Evolutionary conservation across 1,140 invertebrate genomes (phyloP), one percentile per base, ranked within the genome.

Genomic region (Luehdorfia chinensis): DNA sequence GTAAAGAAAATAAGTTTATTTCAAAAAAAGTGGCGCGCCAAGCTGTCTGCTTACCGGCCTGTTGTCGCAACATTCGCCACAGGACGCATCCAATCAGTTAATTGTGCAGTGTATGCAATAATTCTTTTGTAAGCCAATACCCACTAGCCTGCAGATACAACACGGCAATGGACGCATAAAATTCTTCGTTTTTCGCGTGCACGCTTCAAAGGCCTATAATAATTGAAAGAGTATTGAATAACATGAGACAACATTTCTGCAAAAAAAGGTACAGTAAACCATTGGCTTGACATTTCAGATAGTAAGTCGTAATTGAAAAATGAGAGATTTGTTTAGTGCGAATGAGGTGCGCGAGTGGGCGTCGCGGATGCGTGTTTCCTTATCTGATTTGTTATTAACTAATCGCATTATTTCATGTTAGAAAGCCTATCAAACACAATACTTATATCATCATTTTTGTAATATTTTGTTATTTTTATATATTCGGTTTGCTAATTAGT

Each of bases 21-120:
- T 62, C 50, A 75, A 73, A 70, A 77, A 79, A 84, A 80, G 67
- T 78, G 70, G 74, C 79, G 80, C 77, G 77, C 79, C 79, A 81
- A 72, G 79, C 80, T 68, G 80, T 84, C 80, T 84, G 74, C 60
- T 58, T 56, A 62, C 37, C 50, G 46, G 15, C 25, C 54, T 59
- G 55, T 64, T 59, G 55, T 64, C 59, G 59, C 59, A 59, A 68
- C 30, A 16, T 16, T 28, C 14, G 12, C 14, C 9, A 23, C 14
- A 41, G 31, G 32, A 47, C 50, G 47, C 34, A 34, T 47, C 43
- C 45, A 59, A 59, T 34, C 43, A 52, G 45, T 62, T 62, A 57
- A 55, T 50, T 52, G 48, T 59, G 65, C 45, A 54, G 50, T 53
- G 43, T 47, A 55, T 70, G 44, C 57, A 54, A 58, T 50, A 58